These are phyloP conservation scores for Thymallus thymallus DNA, from an alignment of 2,113 vertebrate species.

Conservation along the genomic window DNA sequence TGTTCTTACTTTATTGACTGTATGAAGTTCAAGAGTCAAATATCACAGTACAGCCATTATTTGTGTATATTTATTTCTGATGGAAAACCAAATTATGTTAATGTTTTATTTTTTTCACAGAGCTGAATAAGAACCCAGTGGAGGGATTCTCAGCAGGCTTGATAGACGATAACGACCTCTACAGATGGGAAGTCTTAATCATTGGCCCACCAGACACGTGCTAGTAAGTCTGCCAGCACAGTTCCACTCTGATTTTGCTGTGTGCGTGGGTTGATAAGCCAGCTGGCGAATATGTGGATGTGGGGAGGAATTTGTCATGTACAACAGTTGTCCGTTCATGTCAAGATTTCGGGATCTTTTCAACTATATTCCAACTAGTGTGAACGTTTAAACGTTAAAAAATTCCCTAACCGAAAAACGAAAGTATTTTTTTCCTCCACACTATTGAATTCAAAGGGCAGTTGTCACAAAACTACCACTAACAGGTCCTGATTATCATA, in stretches of 20 bases:
- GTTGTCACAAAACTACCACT: too few species aligned
- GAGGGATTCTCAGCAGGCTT: slow-evolving; percentile 99
- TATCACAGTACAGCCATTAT: not conserved
- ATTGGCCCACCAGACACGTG: slow-evolving; percentile 97
- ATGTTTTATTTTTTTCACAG: slow-evolving; percentile 70
- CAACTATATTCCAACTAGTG: too few species aligned
- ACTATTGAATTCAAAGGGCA: too few species aligned
- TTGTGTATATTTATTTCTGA: not conserved
- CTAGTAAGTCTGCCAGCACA: slow-evolving; percentile 85
- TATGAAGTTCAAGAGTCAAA: too few species aligned
- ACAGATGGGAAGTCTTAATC: slow-evolving; percentile 99
- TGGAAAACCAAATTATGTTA: not conserved
- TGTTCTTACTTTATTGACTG: too few species aligned
- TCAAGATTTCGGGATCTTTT: too few species aligned
- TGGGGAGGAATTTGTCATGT: not conserved
- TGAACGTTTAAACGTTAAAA: too few species aligned
- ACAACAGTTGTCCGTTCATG: too few species aligned
- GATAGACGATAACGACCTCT: slow-evolving; percentile 98
- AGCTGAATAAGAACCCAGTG: slow-evolving; percentile 99
- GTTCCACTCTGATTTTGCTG: not conserved
- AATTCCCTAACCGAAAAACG: too few species aligned
- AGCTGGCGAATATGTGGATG: not conserved
- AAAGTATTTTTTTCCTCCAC: too few species aligned
- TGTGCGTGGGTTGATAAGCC: not conserved
- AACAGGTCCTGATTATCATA: too few species aligned